Conservation (phyloP, 2,797 vertebrate genomes). For the Enteromius anoplus region DNA sequence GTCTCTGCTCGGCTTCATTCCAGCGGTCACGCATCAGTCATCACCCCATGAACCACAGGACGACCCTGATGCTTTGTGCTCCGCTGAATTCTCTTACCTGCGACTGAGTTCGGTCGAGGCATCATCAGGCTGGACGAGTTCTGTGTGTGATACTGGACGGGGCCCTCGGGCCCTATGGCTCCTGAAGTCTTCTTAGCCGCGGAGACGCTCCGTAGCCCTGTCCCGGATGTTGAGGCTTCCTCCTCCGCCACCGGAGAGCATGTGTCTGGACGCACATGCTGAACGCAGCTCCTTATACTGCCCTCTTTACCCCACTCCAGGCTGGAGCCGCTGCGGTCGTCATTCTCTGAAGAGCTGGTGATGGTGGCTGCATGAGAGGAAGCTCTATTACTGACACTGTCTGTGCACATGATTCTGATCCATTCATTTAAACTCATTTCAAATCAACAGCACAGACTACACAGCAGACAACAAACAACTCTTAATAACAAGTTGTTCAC, state of each 20-base stretch:
- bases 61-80: background rate
- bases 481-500: background rate
- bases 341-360: constrained; percentile 98
- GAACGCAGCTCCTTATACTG: constrained; percentile 84
- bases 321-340: constrained; percentile 97
- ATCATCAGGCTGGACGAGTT: constrained; percentile 88
- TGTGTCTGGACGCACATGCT: constrained; percentile 89
- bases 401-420: background rate
- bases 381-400: background rate
- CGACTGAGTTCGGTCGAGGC: constrained; percentile 98
- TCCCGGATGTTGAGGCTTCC: constrained; percentile 75
- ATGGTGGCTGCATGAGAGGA: constrained; percentile 84
- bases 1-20: constrained; percentile 11
- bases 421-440: background rate
- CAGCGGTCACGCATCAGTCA: constrained; percentile 3
- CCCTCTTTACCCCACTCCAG: constrained; percentile 98
- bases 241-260: constrained; percentile 97
- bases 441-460: background rate
- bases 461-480: background rate
- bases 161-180: constrained; percentile 77
- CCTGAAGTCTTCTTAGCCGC: constrained; percentile 48
- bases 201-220: constrained; percentile 14
- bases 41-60: background rate
- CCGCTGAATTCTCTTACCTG: constrained; percentile 80
- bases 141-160: constrained; percentile 80